phyloP scores from a whole-genome alignment of 1,140 invertebrate genomes.

The Apolygus lucorum region DNA sequence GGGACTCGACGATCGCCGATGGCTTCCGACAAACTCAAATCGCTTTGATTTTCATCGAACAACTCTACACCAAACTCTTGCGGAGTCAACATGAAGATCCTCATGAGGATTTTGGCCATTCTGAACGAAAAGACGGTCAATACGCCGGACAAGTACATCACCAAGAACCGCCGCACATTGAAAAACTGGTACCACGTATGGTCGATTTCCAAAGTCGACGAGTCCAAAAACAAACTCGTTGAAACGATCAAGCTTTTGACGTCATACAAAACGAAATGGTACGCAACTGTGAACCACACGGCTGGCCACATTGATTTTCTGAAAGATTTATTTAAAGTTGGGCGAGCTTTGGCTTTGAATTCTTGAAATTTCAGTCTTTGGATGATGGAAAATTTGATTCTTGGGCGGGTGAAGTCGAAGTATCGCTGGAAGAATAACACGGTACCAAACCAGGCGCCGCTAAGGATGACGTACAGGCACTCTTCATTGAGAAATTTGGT shows the following conservation, averaged over 20 bases:
- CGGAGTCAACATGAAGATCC: background rate
- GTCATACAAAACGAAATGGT: background rate
- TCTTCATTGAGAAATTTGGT: background rate
- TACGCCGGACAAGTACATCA: background rate
- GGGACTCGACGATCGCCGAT: background rate
- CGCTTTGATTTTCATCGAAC: background rate
- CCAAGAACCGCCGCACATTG: background rate
- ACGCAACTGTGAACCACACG: background rate
- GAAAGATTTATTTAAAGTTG: background rate
- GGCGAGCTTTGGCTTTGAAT: constrained; percentile 1
- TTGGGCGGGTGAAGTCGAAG: background rate
- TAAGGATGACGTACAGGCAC: background rate
- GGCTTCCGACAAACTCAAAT: background rate
- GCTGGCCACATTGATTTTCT: background rate
- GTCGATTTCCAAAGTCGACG: background rate
- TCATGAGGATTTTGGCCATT: background rate
- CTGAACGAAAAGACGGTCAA: background rate
- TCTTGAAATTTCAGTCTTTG: background rate
- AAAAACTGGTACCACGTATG: background rate
- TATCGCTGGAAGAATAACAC: background rate
- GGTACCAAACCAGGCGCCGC: background rate
- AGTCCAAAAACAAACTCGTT: background rate
- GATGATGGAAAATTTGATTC: background rate
- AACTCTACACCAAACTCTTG: background rate
- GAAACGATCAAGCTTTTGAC: background rate